Evolutionary conservation across 2,888 invertebrate genomes (phyloP), one percentile per base, ranked within the genome.

Genomic region (Incurvaria masculella): DNA sequence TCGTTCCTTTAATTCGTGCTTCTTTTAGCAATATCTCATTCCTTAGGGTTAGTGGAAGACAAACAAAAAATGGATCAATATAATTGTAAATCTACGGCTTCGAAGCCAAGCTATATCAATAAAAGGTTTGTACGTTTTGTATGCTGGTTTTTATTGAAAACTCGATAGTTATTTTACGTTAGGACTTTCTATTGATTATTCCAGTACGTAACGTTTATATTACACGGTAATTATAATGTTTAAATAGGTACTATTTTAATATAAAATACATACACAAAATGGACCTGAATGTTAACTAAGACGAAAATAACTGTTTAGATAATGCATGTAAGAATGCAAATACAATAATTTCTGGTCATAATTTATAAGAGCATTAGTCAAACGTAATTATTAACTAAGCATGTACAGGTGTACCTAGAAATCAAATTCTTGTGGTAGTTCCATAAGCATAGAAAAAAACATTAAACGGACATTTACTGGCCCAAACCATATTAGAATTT

Each of bases 91-190:
- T 33, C 33, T 4, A 23, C 23, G 14, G 14, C 33, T 33, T 11
- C 33, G 33, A 4, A 33, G 14, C 33, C 8, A 33, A 33, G 33
- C 14, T 33, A 4, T 33, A 33, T 33, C 33, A 33, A 33, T 33
- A 33, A 33, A 33, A 33, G 33, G 11, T 33, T 33, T 14, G 33
- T 33, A 57, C 54, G 27, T 69, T 76, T 72, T 72, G 68, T 69
- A 71, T 76, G 75, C 69, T 72, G 75, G 69, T 75, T 78, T 41
- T 78, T 78, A 76, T 76, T 78, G 75, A 78, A 78, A 78, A 75
- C 78, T 76, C 76, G 76, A 76, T 78, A 73, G 75, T 75, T 69
- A 74, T 78, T 75, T 75, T 72, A 21, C 78, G 76, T 78, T 76
- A 78, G 75, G 78, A 78, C 74, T 76, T 75, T 33, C 33, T 33